phyloP scores from a whole-genome alignment of 2,113 vertebrate genomes.

The Alligator mississippiensis region DNA sequence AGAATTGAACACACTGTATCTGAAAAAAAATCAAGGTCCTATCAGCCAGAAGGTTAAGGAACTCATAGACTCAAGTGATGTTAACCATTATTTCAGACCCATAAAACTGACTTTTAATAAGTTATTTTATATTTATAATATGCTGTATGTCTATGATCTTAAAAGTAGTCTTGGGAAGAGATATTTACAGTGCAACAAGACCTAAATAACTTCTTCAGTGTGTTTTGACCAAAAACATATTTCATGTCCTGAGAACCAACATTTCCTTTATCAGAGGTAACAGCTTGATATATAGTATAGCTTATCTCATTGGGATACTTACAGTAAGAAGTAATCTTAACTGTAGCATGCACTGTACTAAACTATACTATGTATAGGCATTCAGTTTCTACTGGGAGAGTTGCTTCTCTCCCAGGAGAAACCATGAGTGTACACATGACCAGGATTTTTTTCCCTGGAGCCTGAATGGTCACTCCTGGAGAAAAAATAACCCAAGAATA shows the following conservation, averaged over 20 bases:
- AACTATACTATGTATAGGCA: too few species aligned
- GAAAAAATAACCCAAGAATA: too few species aligned
- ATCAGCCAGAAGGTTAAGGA: not conserved
- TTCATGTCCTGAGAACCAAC: not conserved
- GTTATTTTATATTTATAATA: not conserved
- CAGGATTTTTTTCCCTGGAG: too few species aligned
- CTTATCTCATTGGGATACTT: not conserved
- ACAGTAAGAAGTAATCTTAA: not conserved
- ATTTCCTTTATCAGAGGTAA: not conserved
- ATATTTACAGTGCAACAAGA: not conserved
- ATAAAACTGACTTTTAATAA: not conserved
- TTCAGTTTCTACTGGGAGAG: too few species aligned
- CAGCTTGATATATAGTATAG: not conserved
- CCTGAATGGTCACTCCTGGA: too few species aligned
- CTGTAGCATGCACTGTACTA: too few species aligned
- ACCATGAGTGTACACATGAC: too few species aligned
- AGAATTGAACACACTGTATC: not conserved
- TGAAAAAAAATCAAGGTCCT: not conserved
- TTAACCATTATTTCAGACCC: not conserved
- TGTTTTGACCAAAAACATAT: not conserved
- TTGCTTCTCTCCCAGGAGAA: too few species aligned
- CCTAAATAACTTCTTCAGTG: not conserved
- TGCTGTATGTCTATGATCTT: not conserved
- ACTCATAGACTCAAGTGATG: not conserved
- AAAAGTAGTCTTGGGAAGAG: not conserved